Percentiles rank a stretch among this genome's conserved stretches.
Evolutionary conservation across 2,113 vertebrate genomes (phyloP).

Genomic region (Phalacrocorax brasilianus): DNA sequence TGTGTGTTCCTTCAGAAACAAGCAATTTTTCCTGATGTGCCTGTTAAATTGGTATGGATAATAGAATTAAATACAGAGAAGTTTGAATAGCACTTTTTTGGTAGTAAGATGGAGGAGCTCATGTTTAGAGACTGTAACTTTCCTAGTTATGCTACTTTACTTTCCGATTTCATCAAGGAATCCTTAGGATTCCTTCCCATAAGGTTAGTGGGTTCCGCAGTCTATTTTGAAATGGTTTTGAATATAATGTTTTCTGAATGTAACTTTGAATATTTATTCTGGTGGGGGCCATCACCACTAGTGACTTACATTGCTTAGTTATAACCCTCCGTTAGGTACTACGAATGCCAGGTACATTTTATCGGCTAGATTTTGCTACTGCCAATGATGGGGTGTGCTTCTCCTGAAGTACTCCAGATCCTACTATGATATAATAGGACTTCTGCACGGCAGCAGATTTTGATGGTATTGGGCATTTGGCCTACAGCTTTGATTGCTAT

Average conservation of each 20-base stretch:
- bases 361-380: neutral
- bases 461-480: neutral
- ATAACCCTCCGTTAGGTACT: neutral
- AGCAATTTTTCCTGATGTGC: neutral
- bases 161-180: neutral
- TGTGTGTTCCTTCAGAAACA: neutral
- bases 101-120: neutral
- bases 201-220: neutral
- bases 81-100: neutral
- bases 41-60: neutral
- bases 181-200: neutral
- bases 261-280: neutral
- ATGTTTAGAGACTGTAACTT: neutral
- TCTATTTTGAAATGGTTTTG: neutral
- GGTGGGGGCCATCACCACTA: neutral
- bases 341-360: rapidly evolving
- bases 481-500: neutral
- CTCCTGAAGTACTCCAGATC: neutral
- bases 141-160: neutral
- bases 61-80: neutral
- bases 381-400: rapidly evolving
- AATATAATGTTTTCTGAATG: neutral
- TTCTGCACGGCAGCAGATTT: neutral
- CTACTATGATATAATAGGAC: neutral
- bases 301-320: neutral